phyloP scores from a whole-genome alignment of 2,797 vertebrate species.

The Lepus oiostolus region DNA sequence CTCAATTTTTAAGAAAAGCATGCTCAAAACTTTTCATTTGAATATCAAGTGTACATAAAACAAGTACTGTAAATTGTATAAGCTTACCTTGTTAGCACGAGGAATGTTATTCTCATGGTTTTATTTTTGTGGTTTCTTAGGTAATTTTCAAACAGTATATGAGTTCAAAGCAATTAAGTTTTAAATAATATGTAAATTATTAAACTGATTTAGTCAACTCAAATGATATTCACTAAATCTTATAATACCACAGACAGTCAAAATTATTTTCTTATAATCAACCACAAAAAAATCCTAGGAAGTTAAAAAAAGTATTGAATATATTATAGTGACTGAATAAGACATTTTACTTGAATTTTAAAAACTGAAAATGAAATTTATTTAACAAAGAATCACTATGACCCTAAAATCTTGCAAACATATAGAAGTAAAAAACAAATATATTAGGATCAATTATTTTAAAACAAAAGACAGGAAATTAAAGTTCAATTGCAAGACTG shows the following conservation, averaged over 20 bases:
- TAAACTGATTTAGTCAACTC: background rate
- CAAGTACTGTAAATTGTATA: background rate
- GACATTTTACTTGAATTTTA: conserved; percentile 22
- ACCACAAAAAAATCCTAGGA: conserved; percentile 32
- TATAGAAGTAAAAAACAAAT: background rate
- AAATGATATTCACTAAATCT: conserved; percentile 15
- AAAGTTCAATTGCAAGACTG: conserved; percentile 83
- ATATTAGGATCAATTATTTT: background rate
- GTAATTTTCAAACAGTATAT: conserved; percentile 34
- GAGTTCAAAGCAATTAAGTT: conserved; percentile 31
- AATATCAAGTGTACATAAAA: background rate
- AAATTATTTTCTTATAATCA: conserved; percentile 36
- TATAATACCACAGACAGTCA: background rate
- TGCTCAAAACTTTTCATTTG: background rate
- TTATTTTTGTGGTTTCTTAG: conserved; percentile 1
- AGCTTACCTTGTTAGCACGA: background rate
- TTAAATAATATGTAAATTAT: conserved; percentile 13
- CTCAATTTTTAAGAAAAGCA: background rate
- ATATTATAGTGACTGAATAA: background rate
- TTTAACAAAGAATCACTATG: conserved; percentile 20
- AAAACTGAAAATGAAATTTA: conserved; percentile 24
- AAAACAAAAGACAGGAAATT: conserved; percentile 71
- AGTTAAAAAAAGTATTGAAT: background rate
- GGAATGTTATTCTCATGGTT: background rate
- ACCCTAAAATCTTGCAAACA: background rate